These are phyloP conservation scores for Proterorhinus semilunaris DNA, from an alignment of 2,113 vertebrate species.

Conservation along the genomic window DNA sequence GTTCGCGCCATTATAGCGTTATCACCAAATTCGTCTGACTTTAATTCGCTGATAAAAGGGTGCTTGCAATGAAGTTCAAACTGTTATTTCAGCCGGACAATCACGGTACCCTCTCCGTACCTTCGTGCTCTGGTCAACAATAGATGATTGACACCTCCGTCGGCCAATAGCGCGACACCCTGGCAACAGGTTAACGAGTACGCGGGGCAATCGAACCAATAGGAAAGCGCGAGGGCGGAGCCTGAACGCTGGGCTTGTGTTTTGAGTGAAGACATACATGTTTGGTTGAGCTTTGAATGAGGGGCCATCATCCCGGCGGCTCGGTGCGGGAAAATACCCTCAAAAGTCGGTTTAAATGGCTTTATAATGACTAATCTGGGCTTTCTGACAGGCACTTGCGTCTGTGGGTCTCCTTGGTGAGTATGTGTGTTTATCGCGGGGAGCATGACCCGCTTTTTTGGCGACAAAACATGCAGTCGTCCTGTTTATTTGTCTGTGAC, in stretches of 20 bases:
- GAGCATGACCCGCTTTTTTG: constrained; percentile 5
- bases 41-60: too few relatives aligned
- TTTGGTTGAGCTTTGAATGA: constrained; percentile 76
- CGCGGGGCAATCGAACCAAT: constrained; percentile 52
- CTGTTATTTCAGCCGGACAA: constrained; percentile 30
- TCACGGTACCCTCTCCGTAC: constrained; percentile 46
- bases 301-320: constrained; percentile 74
- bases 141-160: constrained; percentile 24
- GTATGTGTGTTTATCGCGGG: constrained; percentile 53
- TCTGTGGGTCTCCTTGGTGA: constrained; percentile 13
- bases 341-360: constrained; percentile 50
- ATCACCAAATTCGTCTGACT: too few relatives aligned
- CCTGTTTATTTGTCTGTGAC: constrained; percentile 77
- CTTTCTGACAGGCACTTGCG: constrained; percentile 26
- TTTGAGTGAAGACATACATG: constrained; percentile 50
- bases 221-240: constrained; percentile 38
- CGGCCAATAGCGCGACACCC: constrained; percentile 39
- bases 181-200: constrained; percentile 31
- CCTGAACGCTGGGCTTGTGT: constrained; percentile 21
- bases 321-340: constrained; percentile 65
- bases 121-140: constrained; percentile 10
- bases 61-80: too few relatives aligned
- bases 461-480: constrained; percentile 57
- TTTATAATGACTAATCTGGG: constrained; percentile 37
- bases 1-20: too few relatives aligned